These are phyloP conservation scores for Bacillus rossius DNA, from an alignment of 1,140 invertebrate genomes.

Conservation along the genomic window DNA sequence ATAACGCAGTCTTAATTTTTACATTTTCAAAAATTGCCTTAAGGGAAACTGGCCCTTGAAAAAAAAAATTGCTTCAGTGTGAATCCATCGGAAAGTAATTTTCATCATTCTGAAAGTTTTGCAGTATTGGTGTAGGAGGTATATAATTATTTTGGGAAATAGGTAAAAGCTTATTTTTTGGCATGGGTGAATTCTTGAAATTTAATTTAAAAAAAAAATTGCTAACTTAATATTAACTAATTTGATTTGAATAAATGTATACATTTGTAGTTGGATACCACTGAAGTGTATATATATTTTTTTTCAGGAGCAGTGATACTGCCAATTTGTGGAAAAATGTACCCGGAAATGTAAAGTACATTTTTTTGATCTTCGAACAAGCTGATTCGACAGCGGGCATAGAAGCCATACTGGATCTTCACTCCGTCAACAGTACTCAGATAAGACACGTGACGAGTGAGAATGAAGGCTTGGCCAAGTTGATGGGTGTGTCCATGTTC, in stretches of 20 bases:
- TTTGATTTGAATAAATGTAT: background rate
- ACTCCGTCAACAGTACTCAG: slow-evolving; percentile 45
- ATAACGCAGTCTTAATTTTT: too few relatives aligned
- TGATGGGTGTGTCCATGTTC: slow-evolving; percentile 44
- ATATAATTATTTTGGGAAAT: too few relatives aligned
- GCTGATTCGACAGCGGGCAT: slow-evolving; percentile 40
- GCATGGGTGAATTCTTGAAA: too few relatives aligned
- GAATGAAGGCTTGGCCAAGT: slow-evolving; percentile 45
- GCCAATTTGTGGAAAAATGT: slow-evolving; percentile 45
- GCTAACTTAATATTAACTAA: too few relatives aligned
- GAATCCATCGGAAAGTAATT: too few relatives aligned
- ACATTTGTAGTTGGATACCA: background rate
- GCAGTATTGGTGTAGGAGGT: too few relatives aligned
- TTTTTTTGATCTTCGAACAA: slow-evolving; percentile 57
- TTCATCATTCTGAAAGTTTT: too few relatives aligned
- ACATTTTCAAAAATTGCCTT: too few relatives aligned
- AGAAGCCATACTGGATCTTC: slow-evolving; percentile 57
- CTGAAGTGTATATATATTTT: background rate
- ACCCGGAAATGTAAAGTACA: slow-evolving; percentile 35
- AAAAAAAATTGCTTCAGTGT: too few relatives aligned
- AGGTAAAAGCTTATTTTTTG: too few relatives aligned
- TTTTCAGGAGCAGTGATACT: slow-evolving; percentile 20
- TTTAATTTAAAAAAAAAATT: too few relatives aligned
- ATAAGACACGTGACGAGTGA: slow-evolving; percentile 49
- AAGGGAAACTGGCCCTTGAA: too few relatives aligned